Percentiles rank a stretch among this genome's conserved stretches.
Evolutionary conservation across 2,113 vertebrate species (phyloP).

Genomic region (Machaerirhynchus nigripectus): DNA sequence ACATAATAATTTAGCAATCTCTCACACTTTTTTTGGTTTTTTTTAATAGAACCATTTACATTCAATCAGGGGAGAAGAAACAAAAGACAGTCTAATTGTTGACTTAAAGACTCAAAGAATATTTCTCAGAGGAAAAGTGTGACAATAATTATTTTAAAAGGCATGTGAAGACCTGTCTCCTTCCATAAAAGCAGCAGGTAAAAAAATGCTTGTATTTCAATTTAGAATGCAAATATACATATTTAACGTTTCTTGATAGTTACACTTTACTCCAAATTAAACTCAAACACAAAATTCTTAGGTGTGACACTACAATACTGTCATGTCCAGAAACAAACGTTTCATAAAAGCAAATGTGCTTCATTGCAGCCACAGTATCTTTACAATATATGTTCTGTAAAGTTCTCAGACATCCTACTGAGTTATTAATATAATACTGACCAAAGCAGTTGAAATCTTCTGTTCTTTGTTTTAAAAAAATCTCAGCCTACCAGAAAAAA

Average conservation of each 20-base stretch:
- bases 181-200: background rate
- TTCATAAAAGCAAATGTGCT: background rate
- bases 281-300: background rate
- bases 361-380: background rate
- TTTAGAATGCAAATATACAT: background rate
- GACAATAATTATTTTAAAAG: background rate
- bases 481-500: background rate
- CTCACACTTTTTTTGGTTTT: background rate
- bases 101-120: background rate
- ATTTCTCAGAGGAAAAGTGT: background rate
- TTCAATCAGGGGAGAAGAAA: background rate
- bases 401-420: background rate
- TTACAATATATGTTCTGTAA: background rate
- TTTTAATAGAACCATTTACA: background rate
- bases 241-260: background rate
- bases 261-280: background rate
- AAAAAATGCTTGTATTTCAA: background rate
- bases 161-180: background rate
- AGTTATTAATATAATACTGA: background rate
- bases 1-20: background rate
- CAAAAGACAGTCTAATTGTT: background rate
- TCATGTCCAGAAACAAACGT: background rate
- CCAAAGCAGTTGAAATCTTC: background rate
- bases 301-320: background rate
- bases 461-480: background rate